phyloP scores from a whole-genome alignment of 2,797 vertebrate species.

The Phalanger gymnotis region DNA sequence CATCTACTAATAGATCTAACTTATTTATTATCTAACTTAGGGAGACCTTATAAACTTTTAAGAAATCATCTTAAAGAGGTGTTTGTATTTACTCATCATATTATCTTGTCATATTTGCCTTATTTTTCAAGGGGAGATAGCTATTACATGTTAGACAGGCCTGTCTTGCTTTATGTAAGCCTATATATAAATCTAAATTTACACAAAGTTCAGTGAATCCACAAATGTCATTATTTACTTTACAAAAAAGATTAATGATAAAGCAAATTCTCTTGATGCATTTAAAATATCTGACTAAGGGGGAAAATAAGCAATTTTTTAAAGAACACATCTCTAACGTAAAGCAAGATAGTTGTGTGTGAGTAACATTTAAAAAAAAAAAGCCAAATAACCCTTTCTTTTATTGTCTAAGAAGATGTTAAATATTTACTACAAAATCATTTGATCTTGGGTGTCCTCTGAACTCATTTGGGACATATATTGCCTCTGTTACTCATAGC shows the following conservation, averaged over 20 bases:
- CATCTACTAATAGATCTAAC: conserved; percentile 34
- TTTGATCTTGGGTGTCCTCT: conserved; percentile 18
- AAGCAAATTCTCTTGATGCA: conserved; percentile 1
- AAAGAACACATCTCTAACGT: conserved; percentile 1
- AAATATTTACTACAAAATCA: conserved; percentile 2
- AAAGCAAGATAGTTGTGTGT: neutral
- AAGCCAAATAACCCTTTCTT: neutral
- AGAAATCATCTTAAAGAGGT: conserved; percentile 18
- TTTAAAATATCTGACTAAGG: conserved; percentile 50
- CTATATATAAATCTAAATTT: conserved; percentile 47
- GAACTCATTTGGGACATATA: conserved; percentile 25
- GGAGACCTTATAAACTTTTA: conserved; percentile 19
- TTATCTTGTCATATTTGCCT: conserved; percentile 6
- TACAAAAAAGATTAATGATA: conserved; percentile 49
- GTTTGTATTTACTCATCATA: conserved; percentile 10
- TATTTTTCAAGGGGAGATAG: conserved; percentile 3
- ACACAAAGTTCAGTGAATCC: conserved; percentile 28
- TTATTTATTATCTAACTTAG: conserved; percentile 21
- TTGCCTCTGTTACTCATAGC: conserved; percentile 10
- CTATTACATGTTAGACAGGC: neutral
- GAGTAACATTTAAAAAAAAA: neutral
- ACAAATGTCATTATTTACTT: neutral
- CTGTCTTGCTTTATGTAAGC: conserved; percentile 44
- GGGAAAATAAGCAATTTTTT: conserved; percentile 20
- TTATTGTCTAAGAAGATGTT: conserved; percentile 29